Conservation (phyloP, 2,113 vertebrate species). For the Elephantulus edwardii region DNA sequence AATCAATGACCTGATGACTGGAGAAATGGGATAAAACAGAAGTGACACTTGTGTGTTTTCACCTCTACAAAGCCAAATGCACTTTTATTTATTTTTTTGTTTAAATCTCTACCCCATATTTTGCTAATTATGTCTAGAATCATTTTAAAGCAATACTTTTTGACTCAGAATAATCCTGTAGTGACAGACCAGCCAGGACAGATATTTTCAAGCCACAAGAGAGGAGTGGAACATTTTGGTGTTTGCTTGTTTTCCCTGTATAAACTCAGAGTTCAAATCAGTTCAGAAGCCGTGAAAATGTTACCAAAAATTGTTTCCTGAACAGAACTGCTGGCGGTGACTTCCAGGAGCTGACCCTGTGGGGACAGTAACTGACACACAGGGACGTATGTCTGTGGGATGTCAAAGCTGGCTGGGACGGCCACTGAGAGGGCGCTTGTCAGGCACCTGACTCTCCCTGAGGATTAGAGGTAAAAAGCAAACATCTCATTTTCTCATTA, state of each 20-base stretch:
- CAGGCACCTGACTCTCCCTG: background rate
- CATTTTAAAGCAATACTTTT: background rate
- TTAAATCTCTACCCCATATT: too few relatives aligned
- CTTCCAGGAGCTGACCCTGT: background rate
- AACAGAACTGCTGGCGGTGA: background rate
- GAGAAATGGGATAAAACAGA: background rate
- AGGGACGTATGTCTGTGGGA: too few relatives aligned
- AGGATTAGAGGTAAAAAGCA: background rate
- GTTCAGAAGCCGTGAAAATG: background rate
- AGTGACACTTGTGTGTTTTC: background rate
- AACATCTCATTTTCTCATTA: background rate
- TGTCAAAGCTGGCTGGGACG: fast-evolving
- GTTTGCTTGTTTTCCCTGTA: background rate
- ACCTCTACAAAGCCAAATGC: conserved; percentile 13
- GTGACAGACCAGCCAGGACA: background rate
- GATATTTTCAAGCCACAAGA: background rate
- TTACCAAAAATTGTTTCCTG: background rate
- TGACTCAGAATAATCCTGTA: background rate
- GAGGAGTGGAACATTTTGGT: background rate
- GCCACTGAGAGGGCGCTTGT: fast-evolving
- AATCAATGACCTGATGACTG: background rate
- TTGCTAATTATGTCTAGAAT: conserved; percentile 29
- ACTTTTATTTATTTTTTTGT: too few relatives aligned
- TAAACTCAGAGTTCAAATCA: conserved; percentile 1
- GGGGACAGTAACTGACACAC: too few relatives aligned